A percentile compares a stretch with the other conserved stretches of the same genome.
phyloP scores from a whole-genome alignment of 2,797 vertebrate species.

The Petrocephalus schoutedeni region DNA sequence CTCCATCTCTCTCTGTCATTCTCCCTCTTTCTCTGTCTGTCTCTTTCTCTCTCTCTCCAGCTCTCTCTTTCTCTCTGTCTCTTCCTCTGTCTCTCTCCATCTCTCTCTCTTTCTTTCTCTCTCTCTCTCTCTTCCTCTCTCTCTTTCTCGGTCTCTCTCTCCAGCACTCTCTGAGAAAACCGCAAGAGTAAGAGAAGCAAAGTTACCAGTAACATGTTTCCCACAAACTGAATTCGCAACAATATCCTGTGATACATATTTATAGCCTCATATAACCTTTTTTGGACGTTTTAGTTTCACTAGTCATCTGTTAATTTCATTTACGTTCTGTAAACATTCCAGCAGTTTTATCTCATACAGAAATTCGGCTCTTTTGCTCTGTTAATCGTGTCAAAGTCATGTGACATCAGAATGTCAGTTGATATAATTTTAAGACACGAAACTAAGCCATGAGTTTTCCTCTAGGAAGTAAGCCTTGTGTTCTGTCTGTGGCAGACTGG shows the following conservation, averaged over 20 bases:
- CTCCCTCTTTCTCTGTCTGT: too few species aligned
- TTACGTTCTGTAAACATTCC: too few species aligned
- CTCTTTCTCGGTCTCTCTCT: too few species aligned
- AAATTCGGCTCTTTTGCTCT: not conserved
- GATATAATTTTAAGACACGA: not conserved
- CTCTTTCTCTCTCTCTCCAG: too few species aligned
- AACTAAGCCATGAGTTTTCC: not conserved
- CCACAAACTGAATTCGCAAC: too few species aligned
- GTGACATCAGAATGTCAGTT: not conserved
- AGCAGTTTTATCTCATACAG: not conserved
- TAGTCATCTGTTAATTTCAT: not conserved
- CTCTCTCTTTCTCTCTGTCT: too few species aligned
- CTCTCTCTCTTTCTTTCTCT: too few species aligned
- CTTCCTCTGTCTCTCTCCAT: too few species aligned
- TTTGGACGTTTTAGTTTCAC: not conserved
- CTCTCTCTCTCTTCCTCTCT: too few species aligned
- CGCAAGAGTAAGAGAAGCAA: too few species aligned
- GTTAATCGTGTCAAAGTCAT: not conserved
- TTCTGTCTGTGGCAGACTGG: not conserved
- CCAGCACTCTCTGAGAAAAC: too few species aligned
- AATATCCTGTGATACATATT: not conserved
- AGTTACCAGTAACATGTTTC: not conserved
- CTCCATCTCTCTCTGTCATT: too few species aligned
- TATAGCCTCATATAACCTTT: not conserved
- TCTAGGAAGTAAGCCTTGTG: not conserved